A percentile compares a stretch with the other conserved stretches of the same genome.
Conservation (phyloP, 2,888 invertebrate genomes). For the Hesperia comma region DNA sequence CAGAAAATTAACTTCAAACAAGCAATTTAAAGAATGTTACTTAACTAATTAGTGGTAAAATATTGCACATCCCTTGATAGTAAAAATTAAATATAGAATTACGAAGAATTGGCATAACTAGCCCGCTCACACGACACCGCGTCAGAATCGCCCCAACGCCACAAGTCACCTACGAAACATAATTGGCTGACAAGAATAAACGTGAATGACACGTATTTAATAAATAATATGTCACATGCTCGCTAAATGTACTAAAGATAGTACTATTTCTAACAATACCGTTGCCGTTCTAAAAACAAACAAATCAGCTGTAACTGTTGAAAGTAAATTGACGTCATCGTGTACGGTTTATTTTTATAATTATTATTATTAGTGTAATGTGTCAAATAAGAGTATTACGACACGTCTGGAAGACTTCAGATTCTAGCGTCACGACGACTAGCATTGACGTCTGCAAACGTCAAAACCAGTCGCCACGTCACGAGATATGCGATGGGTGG, state of each 20-base stretch:
- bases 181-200: slow-evolving; percentile 31
- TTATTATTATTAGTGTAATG: slow-evolving; percentile 43
- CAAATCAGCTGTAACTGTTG: slow-evolving; percentile 36
- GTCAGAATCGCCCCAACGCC: not conserved
- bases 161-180: slow-evolving; percentile 32
- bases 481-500: slow-evolving; percentile 39
- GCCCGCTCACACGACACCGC: slow-evolving; percentile 7
- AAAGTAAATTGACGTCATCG: slow-evolving; percentile 42
- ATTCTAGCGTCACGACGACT: slow-evolving; percentile 52
- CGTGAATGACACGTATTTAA: slow-evolving; percentile 34
- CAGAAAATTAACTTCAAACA: not conserved
- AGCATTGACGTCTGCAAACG: slow-evolving; percentile 54
- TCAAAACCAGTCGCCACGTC: slow-evolving; percentile 51
- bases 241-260: slow-evolving; percentile 31
- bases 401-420: slow-evolving; percentile 41
- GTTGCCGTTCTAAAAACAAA: slow-evolving; percentile 43
- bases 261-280: slow-evolving; percentile 40
- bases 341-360: slow-evolving; percentile 45
- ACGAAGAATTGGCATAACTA: slow-evolving; percentile 21
- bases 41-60: not conserved
- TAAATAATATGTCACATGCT: slow-evolving; percentile 31
- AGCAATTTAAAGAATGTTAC: not conserved
- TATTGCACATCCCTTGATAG: slow-evolving; percentile 7
- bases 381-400: slow-evolving; percentile 43
- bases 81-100: slow-evolving; percentile 23